A percentile compares a stretch with the other conserved stretches of the same genome.
Conservation (phyloP, 2,113 vertebrate species). For the Amblyornis subalaris region DNA sequence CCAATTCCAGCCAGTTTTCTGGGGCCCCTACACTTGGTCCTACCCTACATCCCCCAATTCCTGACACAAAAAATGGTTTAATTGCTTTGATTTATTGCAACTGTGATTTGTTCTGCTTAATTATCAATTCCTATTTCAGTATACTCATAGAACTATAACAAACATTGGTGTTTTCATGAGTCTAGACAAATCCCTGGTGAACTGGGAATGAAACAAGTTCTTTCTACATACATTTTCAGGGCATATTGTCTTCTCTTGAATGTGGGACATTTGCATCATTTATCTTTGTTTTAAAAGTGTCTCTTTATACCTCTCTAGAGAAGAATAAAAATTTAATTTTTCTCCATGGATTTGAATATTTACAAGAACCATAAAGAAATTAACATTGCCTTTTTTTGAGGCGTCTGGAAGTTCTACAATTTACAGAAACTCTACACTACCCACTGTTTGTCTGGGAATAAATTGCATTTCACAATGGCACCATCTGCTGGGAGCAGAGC, state of each 20-base stretch:
- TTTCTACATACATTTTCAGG: neutral
- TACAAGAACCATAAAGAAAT: neutral
- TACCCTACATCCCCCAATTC: neutral
- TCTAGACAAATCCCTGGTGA: neutral
- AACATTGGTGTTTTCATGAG: neutral
- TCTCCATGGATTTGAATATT: neutral
- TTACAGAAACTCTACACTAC: neutral
- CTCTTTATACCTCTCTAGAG: neutral
- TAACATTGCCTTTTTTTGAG: neutral
- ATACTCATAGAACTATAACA: neutral
- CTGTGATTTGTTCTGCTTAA: neutral
- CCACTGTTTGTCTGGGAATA: neutral
- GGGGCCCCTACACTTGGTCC: neutral
- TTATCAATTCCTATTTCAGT: neutral
- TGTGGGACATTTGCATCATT: neutral
- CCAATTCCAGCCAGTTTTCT: neutral
- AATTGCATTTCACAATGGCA: constrained; percentile 52
- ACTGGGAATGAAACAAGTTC: neutral
- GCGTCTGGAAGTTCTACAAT: neutral
- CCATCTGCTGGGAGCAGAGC: constrained; percentile 61
- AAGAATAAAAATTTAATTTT: neutral
- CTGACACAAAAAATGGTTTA: accelerated
- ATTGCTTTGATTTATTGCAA: neutral
- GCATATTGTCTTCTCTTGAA: neutral
- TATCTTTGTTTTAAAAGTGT: neutral